Evolutionary conservation across 2,888 invertebrate species (phyloP).

Genomic region (Stenoptilia bipunctidactyla): DNA sequence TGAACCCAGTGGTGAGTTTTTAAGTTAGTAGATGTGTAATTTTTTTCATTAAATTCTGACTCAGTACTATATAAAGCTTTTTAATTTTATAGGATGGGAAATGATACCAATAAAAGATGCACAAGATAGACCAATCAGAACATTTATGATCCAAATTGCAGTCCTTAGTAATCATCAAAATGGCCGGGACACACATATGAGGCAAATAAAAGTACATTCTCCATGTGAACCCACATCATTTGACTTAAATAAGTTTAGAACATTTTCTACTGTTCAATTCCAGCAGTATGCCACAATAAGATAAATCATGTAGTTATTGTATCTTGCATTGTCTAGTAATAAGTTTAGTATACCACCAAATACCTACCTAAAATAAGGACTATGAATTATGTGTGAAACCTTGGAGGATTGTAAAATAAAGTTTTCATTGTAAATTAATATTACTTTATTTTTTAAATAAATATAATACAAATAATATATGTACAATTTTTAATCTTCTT

Average conservation of each 20-base stretch:
- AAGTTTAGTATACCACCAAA: no score
- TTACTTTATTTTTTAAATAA: constrained; percentile 4
- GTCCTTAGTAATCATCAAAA: constrained; percentile 99
- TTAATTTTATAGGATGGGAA: constrained; percentile 84
- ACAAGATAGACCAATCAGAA: constrained; percentile 88
- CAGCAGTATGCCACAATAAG: constrained; percentile 86
- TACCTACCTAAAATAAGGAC: no score
- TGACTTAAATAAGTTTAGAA: constrained; percentile 78
- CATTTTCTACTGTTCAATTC: constrained; percentile 86
- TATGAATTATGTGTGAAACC: no score
- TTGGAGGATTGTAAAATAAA: background rate
- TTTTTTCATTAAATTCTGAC: no score
- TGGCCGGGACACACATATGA: constrained; percentile 97
- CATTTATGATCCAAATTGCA: constrained; percentile 97
- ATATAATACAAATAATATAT: constrained; percentile 3
- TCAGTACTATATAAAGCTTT: background rate
- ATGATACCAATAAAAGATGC: constrained; percentile 92
- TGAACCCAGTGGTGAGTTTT: constrained; percentile 84
- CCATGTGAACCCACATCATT: constrained; percentile 78
- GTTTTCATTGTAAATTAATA: constrained; percentile 1
- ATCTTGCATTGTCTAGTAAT: no score
- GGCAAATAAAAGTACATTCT: constrained; percentile 96
- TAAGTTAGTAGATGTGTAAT: no score
- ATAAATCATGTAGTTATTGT: no score
- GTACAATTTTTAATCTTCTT: constrained; percentile 30